These are phyloP conservation scores for Drosophila malerkotliana DNA, from an alignment of 1,140 invertebrate species.

Conservation along the genomic window DNA sequence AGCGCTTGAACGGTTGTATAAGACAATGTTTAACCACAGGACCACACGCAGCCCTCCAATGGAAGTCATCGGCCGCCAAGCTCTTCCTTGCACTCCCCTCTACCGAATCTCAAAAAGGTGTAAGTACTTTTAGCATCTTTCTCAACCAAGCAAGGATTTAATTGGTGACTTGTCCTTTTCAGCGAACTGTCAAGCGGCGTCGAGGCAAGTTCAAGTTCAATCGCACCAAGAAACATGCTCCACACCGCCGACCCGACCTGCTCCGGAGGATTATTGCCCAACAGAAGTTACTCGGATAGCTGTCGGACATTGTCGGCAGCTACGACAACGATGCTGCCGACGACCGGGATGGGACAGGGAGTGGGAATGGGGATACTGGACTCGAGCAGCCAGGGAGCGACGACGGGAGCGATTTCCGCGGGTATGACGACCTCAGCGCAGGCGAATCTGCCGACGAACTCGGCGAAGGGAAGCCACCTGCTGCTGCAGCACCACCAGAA, in stretches of 20 bases:
- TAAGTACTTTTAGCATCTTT: slow-evolving; percentile 44
- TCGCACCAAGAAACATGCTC: slow-evolving; percentile 91
- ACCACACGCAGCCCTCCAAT: slow-evolving; percentile 78
- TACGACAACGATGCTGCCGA: slow-evolving; percentile 78
- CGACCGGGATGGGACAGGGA: slow-evolving; percentile 33
- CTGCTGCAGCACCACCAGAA: slow-evolving; percentile 34
- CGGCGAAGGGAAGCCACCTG: slow-evolving; percentile 61
- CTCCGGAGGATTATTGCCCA: slow-evolving; percentile 84
- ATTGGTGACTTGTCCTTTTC: background rate
- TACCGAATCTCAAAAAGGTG: slow-evolving; percentile 76
- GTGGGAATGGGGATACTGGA: slow-evolving; percentile 44
- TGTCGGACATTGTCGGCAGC: slow-evolving; percentile 85
- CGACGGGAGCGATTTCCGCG: slow-evolving; percentile 74
- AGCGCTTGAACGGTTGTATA: slow-evolving; percentile 84
- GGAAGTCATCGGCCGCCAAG: slow-evolving; percentile 82
- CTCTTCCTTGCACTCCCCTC: slow-evolving; percentile 83
- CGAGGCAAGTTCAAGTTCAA: slow-evolving; percentile 91
- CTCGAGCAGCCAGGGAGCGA: slow-evolving; percentile 45
- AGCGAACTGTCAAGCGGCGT: slow-evolving; percentile 87
- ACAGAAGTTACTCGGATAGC: slow-evolving; percentile 87
- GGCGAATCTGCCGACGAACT: slow-evolving; percentile 67
- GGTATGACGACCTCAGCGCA: slow-evolving; percentile 77
- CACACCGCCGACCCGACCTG: slow-evolving; percentile 84
- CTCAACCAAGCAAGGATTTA: too few relatives aligned
- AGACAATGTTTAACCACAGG: slow-evolving; percentile 84